These are phyloP conservation scores for Apogon hyalosoma DNA, from an alignment of 2,797 vertebrate species.

Conservation along the genomic window DNA sequence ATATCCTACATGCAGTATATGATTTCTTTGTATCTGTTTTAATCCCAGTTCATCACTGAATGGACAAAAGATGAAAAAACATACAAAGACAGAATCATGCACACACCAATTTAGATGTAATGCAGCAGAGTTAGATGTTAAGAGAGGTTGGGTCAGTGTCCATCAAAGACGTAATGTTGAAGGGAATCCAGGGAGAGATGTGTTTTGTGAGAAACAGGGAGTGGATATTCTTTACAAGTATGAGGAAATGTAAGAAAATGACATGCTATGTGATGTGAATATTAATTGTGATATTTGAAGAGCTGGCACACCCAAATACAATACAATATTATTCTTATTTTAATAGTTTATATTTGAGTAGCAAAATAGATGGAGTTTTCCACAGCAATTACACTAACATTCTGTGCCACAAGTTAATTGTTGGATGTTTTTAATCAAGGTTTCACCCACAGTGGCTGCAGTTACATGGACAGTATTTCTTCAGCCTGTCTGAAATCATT, in stretches of 20 bases:
- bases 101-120: conserved; percentile 51
- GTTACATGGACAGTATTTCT: too few relatives aligned
- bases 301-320: not conserved
- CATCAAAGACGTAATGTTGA: conserved; percentile 53
- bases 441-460: conserved; percentile 5
- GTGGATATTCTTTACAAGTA: not conserved
- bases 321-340: not conserved
- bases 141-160: conserved; percentile 67
- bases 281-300: not conserved
- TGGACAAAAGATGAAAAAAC: conserved; percentile 15
- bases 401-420: too few relatives aligned
- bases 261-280: conserved; percentile 48
- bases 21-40: not conserved
- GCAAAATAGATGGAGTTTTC: not conserved
- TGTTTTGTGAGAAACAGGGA: not conserved
- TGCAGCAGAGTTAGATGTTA: conserved; percentile 52
- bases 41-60: not conserved
- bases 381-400: not conserved
- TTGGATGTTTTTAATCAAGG: not conserved
- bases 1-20: not conserved
- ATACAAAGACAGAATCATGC: conserved; percentile 52
- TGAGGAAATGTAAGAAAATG: conserved; percentile 33
- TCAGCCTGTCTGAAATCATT: too few relatives aligned
- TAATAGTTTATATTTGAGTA: not conserved
- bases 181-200: conserved; percentile 50